These are phyloP conservation scores for Sinhomidia bicolor DNA, from an alignment of 2,888 invertebrate species.

Conservation along the genomic window DNA sequence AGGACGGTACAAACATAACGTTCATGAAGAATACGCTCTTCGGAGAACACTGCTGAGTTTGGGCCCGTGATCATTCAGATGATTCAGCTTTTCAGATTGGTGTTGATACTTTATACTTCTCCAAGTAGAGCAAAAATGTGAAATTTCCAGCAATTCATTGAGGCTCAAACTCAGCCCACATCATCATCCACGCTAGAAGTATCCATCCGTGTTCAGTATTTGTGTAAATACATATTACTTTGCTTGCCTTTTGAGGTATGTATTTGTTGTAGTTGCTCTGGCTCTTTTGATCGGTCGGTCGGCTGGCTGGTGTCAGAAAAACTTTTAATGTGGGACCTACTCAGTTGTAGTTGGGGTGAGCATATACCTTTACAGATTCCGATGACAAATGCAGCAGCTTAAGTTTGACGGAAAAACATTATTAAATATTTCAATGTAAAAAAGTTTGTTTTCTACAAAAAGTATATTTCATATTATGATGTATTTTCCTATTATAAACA, in stretches of 20 bases:
- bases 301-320: conserved; percentile 38
- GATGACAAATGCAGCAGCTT: no score
- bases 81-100: no score
- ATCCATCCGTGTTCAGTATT: not conserved
- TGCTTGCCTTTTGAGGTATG: not conserved
- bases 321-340: no score
- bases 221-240: not conserved
- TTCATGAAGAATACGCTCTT: no score
- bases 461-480: no score
- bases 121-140: not conserved
- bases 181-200: conserved; percentile 12
- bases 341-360: conserved; percentile 16
- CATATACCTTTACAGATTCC: not conserved
- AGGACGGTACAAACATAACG: no score
- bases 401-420: no score
- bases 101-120: conserved; percentile 27
- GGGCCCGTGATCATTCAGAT: conserved; percentile 43
- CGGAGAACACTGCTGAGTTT: no score
- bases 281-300: conserved; percentile 47
- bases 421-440: no score
- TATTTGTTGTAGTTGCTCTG: not conserved
- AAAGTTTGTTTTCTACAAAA: no score
- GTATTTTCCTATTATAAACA: no score
- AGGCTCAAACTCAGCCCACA: not conserved
- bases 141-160: conserved; percentile 43